Evolutionary conservation across 2,797 vertebrate genomes (phyloP).

Genomic region (Melanotaenia pygmaea): DNA sequence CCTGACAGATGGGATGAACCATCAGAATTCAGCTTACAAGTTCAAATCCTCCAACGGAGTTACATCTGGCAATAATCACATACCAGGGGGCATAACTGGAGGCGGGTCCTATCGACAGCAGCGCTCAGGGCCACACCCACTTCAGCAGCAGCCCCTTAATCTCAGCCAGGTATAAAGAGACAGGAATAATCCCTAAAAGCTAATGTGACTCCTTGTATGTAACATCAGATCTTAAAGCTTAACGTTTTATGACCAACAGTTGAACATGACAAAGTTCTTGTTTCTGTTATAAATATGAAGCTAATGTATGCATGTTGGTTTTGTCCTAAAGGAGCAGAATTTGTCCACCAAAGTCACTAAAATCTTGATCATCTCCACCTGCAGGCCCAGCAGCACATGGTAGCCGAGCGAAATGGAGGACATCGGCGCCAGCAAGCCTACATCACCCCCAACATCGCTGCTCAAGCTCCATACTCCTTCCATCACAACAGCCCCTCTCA

Average conservation of each 20-base stretch:
- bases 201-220: neutral
- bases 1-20: slow-evolving; percentile 87
- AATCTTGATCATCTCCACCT: slow-evolving; percentile 7
- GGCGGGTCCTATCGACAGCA: slow-evolving; percentile 91
- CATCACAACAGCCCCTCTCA: slow-evolving; percentile 96
- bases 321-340: no score
- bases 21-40: slow-evolving; percentile 93
- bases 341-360: neutral
- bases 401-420: slow-evolving; percentile 87
- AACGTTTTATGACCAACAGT: neutral
- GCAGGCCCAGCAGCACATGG: slow-evolving; percentile 95
- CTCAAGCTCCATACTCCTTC: slow-evolving; percentile 95
- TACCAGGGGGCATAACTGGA: slow-evolving; percentile 86
- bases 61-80: slow-evolving; percentile 90
- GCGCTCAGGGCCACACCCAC: slow-evolving; percentile 90
- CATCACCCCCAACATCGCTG: slow-evolving; percentile 95
- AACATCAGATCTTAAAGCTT: neutral
- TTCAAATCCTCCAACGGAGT: slow-evolving; percentile 92
- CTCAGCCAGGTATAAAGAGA: slow-evolving; percentile 93
- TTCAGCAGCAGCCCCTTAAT: slow-evolving; percentile 99
- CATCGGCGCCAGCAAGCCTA: slow-evolving; percentile 97
- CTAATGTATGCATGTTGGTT: neutral
- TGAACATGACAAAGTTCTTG: no score
- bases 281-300: neutral
- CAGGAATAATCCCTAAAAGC: neutral